phyloP scores from a whole-genome alignment of 2,797 vertebrate genomes.

The Enteromius viviparus region DNA sequence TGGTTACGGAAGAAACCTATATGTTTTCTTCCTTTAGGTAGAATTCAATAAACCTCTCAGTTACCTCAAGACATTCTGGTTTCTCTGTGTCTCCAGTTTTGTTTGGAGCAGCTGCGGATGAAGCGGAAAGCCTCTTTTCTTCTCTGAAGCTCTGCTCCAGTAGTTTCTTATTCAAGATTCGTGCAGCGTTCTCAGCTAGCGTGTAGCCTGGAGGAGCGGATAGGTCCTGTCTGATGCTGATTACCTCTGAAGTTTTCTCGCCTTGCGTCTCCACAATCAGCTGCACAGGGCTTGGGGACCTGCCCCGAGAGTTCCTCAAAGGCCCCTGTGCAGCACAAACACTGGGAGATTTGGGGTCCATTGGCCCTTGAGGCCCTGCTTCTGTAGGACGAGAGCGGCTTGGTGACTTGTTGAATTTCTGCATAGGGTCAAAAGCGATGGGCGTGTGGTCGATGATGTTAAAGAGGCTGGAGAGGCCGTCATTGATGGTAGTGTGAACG shows the following conservation, averaged over 20 bases:
- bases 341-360: conserved; percentile 59
- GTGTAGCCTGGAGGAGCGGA: conserved; percentile 93
- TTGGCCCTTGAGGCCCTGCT: conserved; percentile 46
- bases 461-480: conserved; percentile 98
- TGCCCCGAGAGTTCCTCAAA: conserved; percentile 79
- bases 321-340: conserved; percentile 79
- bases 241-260: conserved; percentile 84
- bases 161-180: conserved; percentile 93
- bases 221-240: conserved; percentile 88
- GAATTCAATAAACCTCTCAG: conserved; percentile 47
- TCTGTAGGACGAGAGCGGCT: conserved; percentile 82
- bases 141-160: conserved; percentile 91
- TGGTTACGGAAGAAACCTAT: too few relatives aligned
- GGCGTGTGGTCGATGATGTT: conserved; percentile 98
- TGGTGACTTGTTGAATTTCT: conserved; percentile 86
- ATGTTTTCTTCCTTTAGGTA: not conserved
- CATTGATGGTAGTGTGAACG: conserved; percentile 96
- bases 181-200: conserved; percentile 88
- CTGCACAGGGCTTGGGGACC: conserved; percentile 92
- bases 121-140: conserved; percentile 81
- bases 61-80: conserved; percentile 95
- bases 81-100: conserved; percentile 81
- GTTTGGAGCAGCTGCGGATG: conserved; percentile 69
- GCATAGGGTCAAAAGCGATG: conserved; percentile 81
- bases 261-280: conserved; percentile 82